These are phyloP conservation scores for Rhizoglyphus robini DNA, from an alignment of 1,140 invertebrate species.

Conservation along the genomic window DNA sequence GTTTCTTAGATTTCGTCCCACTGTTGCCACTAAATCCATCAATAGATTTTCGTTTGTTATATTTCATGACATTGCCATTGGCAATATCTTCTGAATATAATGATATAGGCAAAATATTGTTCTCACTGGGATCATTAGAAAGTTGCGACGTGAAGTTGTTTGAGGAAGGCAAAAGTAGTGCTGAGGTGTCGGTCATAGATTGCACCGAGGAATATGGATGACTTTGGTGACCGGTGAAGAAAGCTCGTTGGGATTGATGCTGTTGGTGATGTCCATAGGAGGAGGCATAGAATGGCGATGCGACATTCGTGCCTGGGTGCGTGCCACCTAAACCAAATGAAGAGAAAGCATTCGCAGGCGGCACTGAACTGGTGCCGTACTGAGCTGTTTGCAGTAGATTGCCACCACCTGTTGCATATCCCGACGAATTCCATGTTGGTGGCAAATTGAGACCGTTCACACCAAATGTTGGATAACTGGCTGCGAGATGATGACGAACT, in stretches of 20 bases:
- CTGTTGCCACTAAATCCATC: no score
- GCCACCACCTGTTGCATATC: background rate
- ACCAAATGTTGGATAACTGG: background rate
- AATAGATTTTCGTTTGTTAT: background rate
- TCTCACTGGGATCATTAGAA: background rate
- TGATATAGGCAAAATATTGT: background rate
- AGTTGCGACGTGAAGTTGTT: no score
- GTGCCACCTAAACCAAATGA: background rate
- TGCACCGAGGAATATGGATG: background rate
- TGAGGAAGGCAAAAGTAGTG: no score
- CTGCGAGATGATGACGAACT: background rate
- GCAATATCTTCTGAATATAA: background rate
- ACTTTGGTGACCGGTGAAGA: background rate
- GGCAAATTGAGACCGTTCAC: background rate
- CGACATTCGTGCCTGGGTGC: background rate
- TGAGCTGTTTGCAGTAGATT: background rate
- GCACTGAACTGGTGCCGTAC: background rate
- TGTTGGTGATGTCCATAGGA: background rate
- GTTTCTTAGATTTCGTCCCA: background rate
- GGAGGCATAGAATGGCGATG: background rate
- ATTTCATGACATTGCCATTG: background rate
- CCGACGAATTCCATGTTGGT: background rate
- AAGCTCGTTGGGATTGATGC: background rate
- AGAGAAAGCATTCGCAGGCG: background rate
- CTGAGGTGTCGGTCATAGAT: background rate